Conservation (phyloP, 2,797 vertebrate genomes). For the Pachyuromys duprasi region DNA sequence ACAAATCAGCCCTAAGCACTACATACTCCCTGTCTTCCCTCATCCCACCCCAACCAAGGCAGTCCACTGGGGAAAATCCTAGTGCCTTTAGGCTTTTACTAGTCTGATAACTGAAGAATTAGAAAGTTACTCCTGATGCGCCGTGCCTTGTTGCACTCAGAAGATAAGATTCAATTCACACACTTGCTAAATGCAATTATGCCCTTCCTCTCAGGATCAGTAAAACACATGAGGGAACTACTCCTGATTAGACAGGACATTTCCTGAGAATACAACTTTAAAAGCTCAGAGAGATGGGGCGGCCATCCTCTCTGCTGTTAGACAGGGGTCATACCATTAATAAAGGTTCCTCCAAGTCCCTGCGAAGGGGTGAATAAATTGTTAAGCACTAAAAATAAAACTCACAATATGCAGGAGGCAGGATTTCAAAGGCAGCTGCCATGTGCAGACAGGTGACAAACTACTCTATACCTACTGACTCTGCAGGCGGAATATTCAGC, state of each 20-base stretch:
- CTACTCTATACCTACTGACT: too few relatives aligned
- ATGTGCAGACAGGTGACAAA: background rate
- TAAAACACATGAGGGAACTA: background rate
- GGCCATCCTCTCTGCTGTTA: background rate
- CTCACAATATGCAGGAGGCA: background rate
- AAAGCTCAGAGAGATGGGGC: background rate
- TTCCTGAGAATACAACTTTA: background rate
- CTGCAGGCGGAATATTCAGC: background rate
- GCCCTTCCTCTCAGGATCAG: background rate
- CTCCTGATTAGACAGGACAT: background rate
- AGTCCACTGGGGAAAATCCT: background rate
- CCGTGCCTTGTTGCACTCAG: background rate
- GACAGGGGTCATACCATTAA: background rate
- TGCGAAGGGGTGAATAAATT: background rate
- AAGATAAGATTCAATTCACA: background rate
- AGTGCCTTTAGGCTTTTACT: background rate
- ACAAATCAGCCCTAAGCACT: background rate
- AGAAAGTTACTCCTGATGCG: background rate
- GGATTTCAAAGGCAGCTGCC: background rate
- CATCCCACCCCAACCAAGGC: accelerated
- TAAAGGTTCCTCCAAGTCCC: background rate
- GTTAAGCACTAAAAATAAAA: background rate
- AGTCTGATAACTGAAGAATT: background rate
- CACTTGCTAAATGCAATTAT: background rate
- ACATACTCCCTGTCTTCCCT: too few relatives aligned